These are phyloP conservation scores for Tetraodon nigroviridis DNA, from an alignment of 2,113 vertebrate genomes.

Conservation along the genomic window DNA sequence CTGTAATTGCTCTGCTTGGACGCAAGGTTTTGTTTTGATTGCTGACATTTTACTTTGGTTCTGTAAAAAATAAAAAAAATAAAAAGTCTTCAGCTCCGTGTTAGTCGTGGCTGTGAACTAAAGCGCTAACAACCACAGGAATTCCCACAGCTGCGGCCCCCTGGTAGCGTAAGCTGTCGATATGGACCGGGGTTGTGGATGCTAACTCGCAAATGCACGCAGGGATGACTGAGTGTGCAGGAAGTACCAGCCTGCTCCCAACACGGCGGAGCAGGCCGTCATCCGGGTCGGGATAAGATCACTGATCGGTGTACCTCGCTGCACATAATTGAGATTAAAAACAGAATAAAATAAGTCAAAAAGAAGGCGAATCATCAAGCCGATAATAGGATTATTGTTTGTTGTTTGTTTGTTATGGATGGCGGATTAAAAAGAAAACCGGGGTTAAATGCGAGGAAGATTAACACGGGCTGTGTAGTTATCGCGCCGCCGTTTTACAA, in stretches of 20 bases:
- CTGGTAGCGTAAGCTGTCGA: constrained; percentile 72
- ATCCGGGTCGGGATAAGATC: not conserved
- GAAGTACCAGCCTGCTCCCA: too few species aligned
- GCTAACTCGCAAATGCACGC: too few species aligned
- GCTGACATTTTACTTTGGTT: too few species aligned
- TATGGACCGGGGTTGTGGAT: constrained; percentile 67
- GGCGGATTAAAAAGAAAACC: constrained; percentile 73
- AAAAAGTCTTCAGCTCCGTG: too few species aligned
- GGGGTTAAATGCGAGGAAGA: constrained; percentile 71
- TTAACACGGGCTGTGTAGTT: constrained; percentile 69
- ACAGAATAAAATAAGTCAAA: constrained; percentile 52
- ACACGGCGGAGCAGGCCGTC: too few species aligned
- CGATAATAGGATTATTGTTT: constrained; percentile 75
- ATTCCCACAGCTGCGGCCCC: constrained; percentile 61
- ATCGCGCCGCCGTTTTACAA: constrained; percentile 68
- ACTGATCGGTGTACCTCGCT: constrained; percentile 36
- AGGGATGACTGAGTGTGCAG: too few species aligned
- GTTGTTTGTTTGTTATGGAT: constrained; percentile 75
- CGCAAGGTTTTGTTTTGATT: too few species aligned
- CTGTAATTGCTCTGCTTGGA: too few species aligned
- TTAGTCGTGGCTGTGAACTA: too few species aligned
- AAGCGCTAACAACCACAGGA: constrained; percentile 63
- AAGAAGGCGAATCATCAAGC: constrained; percentile 60
- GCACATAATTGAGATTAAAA: constrained; percentile 66
- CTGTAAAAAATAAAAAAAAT: too few species aligned